These are phyloP conservation scores for Mugil cephalus DNA, from an alignment of 2,113 vertebrate genomes.

Conservation along the genomic window DNA sequence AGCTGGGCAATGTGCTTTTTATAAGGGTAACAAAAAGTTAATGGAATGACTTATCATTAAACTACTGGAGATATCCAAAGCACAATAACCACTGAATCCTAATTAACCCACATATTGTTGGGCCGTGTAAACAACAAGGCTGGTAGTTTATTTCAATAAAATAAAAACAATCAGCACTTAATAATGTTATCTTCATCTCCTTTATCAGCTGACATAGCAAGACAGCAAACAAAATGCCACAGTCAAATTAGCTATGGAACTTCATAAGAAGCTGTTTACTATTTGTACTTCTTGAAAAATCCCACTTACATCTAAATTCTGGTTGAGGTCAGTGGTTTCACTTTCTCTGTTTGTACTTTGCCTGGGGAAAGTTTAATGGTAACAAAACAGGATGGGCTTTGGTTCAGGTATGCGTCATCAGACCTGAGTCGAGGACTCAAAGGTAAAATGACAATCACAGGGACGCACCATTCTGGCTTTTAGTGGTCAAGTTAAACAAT, in stretches of 20 bases:
- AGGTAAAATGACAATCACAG: neutral
- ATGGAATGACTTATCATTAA: too few relatives aligned
- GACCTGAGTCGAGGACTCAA: neutral
- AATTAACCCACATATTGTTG: slow-evolving; percentile 1
- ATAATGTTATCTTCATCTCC: neutral
- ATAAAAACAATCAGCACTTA: neutral
- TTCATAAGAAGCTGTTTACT: slow-evolving; percentile 38
- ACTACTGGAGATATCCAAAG: too few relatives aligned
- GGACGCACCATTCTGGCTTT: neutral
- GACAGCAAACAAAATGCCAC: neutral
- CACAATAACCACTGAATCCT: too few relatives aligned
- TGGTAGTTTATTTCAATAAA: neutral
- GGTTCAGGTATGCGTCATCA: slow-evolving; percentile 72
- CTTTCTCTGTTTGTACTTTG: slow-evolving; percentile 55
- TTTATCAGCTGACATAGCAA: neutral
- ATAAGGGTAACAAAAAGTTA: too few relatives aligned
- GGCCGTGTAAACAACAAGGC: neutral
- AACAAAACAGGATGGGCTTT: slow-evolving; percentile 63
- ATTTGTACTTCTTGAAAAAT: slow-evolving; percentile 51
- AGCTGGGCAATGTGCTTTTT: neutral
- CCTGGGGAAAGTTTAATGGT: slow-evolving; percentile 71
- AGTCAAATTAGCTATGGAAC: neutral
- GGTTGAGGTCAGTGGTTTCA: slow-evolving; percentile 66
- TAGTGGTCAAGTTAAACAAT: slow-evolving; percentile 8
- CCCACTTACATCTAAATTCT: slow-evolving; percentile 27